Percentiles rank a stretch among this genome's conserved stretches.
These are phyloP conservation scores for Panagrolaimus sp. DNA, from an alignment of 1,140 invertebrate species.

Conservation along the genomic window DNA sequence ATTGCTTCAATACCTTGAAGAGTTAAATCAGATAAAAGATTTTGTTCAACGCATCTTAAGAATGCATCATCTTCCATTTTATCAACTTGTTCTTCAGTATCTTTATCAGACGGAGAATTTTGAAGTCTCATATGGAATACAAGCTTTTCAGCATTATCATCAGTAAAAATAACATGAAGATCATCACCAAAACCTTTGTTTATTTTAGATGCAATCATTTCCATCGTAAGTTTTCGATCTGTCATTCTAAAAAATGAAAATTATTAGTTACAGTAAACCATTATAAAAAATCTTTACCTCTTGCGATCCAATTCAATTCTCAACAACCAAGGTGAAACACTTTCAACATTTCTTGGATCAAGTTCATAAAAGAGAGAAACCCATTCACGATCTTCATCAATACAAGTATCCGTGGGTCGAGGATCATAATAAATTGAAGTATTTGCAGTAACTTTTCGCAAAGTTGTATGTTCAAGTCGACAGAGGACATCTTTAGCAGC, in stretches of 20 bases:
- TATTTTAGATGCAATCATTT: slow-evolving; percentile 98
- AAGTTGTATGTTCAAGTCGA: slow-evolving; percentile 89
- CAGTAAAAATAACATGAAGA: slow-evolving; percentile 98
- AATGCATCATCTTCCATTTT: slow-evolving; percentile 99
- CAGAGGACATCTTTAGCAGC: slow-evolving; percentile 98
- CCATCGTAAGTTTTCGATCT: slow-evolving; percentile 99
- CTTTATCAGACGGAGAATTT: slow-evolving; percentile 89
- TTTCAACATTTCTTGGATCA: slow-evolving; percentile 95
- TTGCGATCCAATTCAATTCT: slow-evolving; percentile 96
- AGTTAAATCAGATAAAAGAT: slow-evolving; percentile 98
- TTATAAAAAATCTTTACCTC: slow-evolving; percentile 70
- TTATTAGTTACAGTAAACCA: slow-evolving; percentile 1
- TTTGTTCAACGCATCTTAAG: slow-evolving; percentile 92
- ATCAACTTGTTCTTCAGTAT: slow-evolving; percentile 82
- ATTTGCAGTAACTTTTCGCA: slow-evolving; percentile 91
- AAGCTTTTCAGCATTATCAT: slow-evolving; percentile 97
- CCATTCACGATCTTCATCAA: slow-evolving; percentile 97
- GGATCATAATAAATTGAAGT: slow-evolving; percentile 99
- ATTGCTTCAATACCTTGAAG: slow-evolving; percentile 74
- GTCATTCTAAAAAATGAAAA: slow-evolving; percentile 52
- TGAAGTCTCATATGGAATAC: slow-evolving; percentile 97
- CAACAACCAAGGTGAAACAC: slow-evolving; percentile 94
- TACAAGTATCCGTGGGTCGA: slow-evolving; percentile 94
- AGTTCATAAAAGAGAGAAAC: slow-evolving; percentile 99
- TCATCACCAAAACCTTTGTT: slow-evolving; percentile 98